Percentiles rank a stretch among this genome's conserved stretches.
Evolutionary conservation across 1,140 invertebrate species (phyloP).

Genomic region (Zaprionus nigranus): DNA sequence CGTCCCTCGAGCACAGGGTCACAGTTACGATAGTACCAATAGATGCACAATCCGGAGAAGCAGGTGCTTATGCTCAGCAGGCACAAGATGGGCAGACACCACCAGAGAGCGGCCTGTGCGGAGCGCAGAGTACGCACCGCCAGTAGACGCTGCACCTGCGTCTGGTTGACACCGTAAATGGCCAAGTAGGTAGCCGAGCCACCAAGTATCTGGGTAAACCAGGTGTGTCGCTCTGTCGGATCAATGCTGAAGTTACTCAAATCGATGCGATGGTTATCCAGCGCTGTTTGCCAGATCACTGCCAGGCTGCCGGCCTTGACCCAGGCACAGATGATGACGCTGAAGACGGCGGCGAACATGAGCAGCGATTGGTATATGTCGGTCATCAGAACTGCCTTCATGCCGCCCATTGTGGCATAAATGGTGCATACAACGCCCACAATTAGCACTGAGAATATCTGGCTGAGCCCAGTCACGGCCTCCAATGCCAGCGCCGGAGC

Average conservation of each 20-base stretch:
- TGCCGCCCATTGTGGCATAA: constrained; percentile 94
- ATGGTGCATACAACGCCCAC: constrained; percentile 93
- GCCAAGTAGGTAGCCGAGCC: constrained; percentile 90
- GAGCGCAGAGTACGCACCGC: constrained; percentile 89
- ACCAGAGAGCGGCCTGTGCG: constrained; percentile 88
- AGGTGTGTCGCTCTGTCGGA: constrained; percentile 90
- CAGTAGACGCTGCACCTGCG: constrained; percentile 93
- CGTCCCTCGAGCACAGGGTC: constrained; percentile 88
- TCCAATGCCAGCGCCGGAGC: constrained; percentile 95
- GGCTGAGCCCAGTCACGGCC: constrained; percentile 92
- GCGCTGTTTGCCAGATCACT: constrained; percentile 89
- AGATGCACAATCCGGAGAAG: constrained; percentile 92
- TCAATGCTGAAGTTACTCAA: constrained; percentile 87
- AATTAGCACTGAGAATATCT: constrained; percentile 90
- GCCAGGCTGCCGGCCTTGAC: constrained; percentile 87
- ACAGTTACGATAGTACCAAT: constrained; percentile 90
- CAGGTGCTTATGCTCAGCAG: constrained; percentile 89
- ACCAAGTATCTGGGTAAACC: constrained; percentile 90
- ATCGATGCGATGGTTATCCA: constrained; percentile 88
- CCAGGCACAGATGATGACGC: constrained; percentile 90
- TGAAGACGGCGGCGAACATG: constrained; percentile 91
- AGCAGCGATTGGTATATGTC: constrained; percentile 93
- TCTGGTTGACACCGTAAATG: constrained; percentile 93
- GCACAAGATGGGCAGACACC: constrained; percentile 90
- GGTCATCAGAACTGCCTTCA: constrained; percentile 95